Conservation (phyloP, 2,888 invertebrate genomes). For the Caenorhabditis sp. region DNA sequence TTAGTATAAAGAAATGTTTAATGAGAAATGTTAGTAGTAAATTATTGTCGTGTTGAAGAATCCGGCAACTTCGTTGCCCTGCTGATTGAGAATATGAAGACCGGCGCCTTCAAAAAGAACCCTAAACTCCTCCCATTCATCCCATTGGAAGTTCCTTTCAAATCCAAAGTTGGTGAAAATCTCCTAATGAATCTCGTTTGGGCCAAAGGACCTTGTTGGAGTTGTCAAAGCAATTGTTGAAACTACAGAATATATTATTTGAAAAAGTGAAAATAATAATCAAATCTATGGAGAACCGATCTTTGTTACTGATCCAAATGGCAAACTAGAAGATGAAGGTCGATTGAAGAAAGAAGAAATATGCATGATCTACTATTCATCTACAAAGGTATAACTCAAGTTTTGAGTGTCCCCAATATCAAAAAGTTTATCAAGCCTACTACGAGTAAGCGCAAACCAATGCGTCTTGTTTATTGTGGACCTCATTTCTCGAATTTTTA, state of each 20-base stretch:
- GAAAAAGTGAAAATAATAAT: constrained; percentile 69
- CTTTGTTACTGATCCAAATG: constrained; percentile 73
- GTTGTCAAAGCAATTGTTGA: constrained; percentile 72
- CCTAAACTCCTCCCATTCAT: constrained; percentile 71
- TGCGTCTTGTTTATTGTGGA: too few relatives aligned
- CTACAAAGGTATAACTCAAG: too few relatives aligned
- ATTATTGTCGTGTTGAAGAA: constrained; percentile 50
- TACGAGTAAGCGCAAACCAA: too few relatives aligned
- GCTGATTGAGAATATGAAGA: constrained; percentile 46
- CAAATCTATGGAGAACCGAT: constrained; percentile 73
- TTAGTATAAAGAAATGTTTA: constrained; percentile 38
- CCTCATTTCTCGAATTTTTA: too few relatives aligned
- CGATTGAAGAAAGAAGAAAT: too few relatives aligned
- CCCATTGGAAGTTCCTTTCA: constrained; percentile 74
- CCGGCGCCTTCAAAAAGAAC: constrained; percentile 41
- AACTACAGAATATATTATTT: constrained; percentile 66
- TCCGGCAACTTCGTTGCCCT: constrained; percentile 44
- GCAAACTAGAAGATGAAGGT: constrained; percentile 75
- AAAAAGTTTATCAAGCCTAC: too few relatives aligned
- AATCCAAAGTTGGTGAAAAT: constrained; percentile 48
- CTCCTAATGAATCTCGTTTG: constrained; percentile 37
- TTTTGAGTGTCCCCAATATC: too few relatives aligned
- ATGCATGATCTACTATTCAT: too few relatives aligned
- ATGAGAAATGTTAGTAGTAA: constrained; percentile 73
- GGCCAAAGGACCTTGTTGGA: constrained; percentile 13